A percentile compares a stretch with the other conserved stretches of the same genome.
Conservation (phyloP, 2,797 vertebrate species). For the Halcyon smyrnensis region DNA sequence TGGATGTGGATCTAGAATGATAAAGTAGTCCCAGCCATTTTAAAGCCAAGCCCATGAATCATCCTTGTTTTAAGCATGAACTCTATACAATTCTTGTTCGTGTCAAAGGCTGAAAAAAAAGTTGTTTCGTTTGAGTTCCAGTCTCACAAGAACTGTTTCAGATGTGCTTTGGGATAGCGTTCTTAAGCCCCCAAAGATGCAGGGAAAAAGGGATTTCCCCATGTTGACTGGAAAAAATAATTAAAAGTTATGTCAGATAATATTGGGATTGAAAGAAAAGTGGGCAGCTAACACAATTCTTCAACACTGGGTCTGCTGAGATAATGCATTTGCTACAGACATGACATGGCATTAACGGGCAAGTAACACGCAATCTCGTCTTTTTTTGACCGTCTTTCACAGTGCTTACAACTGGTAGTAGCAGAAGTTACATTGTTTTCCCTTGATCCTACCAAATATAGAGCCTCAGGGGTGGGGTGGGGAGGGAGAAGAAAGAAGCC, state of each 20-base stretch:
- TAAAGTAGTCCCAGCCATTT: conserved; percentile 27
- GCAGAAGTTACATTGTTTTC: neutral
- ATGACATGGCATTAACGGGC: fast-evolving
- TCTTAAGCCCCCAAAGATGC: neutral
- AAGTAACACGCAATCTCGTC: neutral
- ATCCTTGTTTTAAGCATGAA: neutral
- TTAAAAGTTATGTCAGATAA: neutral
- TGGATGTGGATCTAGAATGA: conserved; percentile 28
- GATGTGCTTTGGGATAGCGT: neutral
- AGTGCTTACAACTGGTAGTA: neutral
- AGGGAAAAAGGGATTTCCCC: neutral
- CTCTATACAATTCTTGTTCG: neutral
- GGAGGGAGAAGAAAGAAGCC: neutral
- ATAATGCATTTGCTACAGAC: neutral
- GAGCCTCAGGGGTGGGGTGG: neutral
- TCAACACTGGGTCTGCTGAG: neutral
- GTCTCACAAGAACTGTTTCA: neutral
- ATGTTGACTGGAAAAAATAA: neutral
- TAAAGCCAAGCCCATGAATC: conserved; percentile 16
- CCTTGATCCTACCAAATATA: neutral
- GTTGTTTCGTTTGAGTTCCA: neutral
- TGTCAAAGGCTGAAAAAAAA: neutral
- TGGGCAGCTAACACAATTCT: neutral
- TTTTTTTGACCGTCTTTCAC: neutral
- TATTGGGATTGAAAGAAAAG: neutral